Base-by-base conservation (phyloP, 2,113 vertebrate genomes). In the Gnathonemus echidnorhynchus region DNA sequence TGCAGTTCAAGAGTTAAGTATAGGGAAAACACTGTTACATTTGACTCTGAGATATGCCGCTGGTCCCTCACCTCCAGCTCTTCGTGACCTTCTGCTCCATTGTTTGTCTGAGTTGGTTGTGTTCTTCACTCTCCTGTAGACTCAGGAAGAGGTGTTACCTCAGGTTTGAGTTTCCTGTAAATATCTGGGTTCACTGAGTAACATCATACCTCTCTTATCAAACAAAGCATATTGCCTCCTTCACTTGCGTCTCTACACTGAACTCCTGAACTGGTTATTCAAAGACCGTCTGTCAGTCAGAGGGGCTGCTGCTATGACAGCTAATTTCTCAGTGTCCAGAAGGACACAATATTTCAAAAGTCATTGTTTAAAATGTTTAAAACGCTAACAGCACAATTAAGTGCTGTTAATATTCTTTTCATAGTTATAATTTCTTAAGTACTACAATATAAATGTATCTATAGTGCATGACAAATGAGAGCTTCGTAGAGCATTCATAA, bases 111-210 rank as follows among this genome's bases (percentile, higher is more conserved):
- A 88, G 31, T 27, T 88, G 66, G 85, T 90, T 90, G 85, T 87
- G 89, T 62, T 88, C 31, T 50, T 31, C 66, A 58, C 86, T 53
- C 58, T 77, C 62, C 8, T 42, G 21, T 50, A 19, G 50, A 88
- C 62, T 87, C 89, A 90, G 89, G 89, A 90, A 90, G 89, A 90
- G 62, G 89, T 90, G 89, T 90, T 90, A 27, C 86, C 48, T 90
- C 62, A 74, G 83, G 83, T 85, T 85, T 46, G 42, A 48, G 83
- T 85, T 85, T 85, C 83, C 83, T 85, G 89, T 90, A 87, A 88
- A 90, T 88, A 90, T 77, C 46, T 24, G 62, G 85, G 62, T 90
- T 77, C 50, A 35, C 62, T 10, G 21, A 88, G 86, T 5, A 48
- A 86, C 56, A 62, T 74, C 58, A 52, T 56, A 83, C 48, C 17